Evolutionary conservation across 1,140 invertebrate species (phyloP).

Genomic region (Schlechtendalia chinensis): DNA sequence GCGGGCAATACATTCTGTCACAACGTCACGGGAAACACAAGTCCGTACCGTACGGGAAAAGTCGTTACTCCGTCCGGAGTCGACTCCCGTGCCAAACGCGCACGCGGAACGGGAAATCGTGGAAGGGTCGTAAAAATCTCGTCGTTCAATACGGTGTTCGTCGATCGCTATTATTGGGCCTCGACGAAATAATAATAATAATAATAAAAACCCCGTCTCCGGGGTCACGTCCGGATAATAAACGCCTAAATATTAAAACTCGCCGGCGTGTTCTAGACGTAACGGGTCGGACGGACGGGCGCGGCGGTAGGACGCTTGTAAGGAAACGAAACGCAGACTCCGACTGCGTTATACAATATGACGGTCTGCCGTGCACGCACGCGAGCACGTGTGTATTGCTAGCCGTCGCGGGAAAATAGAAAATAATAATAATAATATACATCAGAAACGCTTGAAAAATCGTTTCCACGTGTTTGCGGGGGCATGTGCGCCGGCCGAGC

Average conservation of each 20-base stretch:
- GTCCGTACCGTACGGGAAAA: no score
- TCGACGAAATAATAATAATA: background rate
- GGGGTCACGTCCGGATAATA: conserved; percentile 21
- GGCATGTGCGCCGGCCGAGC: conserved; percentile 19
- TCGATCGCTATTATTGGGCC: background rate
- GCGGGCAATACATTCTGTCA: no score
- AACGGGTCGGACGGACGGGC: no score
- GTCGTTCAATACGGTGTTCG: background rate
- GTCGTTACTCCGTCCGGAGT: background rate
- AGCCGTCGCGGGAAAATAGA: background rate
- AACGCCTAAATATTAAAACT: background rate
- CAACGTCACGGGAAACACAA: no score
- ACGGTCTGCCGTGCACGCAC: background rate
- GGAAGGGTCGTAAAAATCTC: no score
- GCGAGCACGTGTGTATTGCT: background rate
- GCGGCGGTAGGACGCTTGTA: background rate
- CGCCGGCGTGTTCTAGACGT: no score
- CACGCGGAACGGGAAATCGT: background rate
- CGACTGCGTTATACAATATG: background rate
- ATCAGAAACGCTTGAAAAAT: conserved; percentile 20
- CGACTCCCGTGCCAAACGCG: no score
- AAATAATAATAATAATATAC: no score
- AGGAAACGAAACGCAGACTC: conserved; percentile 20
- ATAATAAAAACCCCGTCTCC: background rate
- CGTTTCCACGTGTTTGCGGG: conserved; percentile 31